Evolutionary conservation across 2,797 vertebrate species (phyloP).

Genomic region (Coilia nasus): DNA sequence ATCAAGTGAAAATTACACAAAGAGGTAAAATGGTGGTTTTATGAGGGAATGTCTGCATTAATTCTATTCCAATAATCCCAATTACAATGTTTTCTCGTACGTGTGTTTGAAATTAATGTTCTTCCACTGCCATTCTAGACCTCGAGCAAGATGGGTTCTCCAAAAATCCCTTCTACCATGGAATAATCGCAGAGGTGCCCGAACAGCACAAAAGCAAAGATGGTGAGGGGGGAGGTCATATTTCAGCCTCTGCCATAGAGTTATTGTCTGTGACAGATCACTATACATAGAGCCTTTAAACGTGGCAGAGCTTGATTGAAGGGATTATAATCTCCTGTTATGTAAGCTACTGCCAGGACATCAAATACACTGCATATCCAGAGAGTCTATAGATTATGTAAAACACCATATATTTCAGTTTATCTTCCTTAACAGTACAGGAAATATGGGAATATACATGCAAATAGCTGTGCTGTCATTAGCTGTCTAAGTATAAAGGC

Average conservation of each 20-base stretch:
- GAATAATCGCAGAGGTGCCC: conserved; percentile 79
- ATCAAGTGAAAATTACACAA: conserved; percentile 70
- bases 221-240: conserved; percentile 63
- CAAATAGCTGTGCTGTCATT: neutral
- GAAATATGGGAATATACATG: neutral
- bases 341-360: neutral
- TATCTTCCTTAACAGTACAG: neutral
- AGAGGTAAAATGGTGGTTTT: conserved; percentile 63
- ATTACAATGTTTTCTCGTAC: neutral
- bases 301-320: neutral
- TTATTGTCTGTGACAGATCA: neutral
- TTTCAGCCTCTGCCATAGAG: neutral
- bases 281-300: neutral
- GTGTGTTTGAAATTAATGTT: neutral
- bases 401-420: neutral
- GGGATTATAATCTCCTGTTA: neutral
- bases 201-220: conserved; percentile 68
- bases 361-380: neutral
- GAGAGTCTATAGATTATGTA: neutral
- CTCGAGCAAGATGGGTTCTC: conserved; percentile 84
- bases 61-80: neutral
- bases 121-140: conserved; percentile 58
- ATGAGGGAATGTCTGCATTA: neutral
- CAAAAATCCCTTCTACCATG: conserved; percentile 80
- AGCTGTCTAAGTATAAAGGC: neutral